Conservation (phyloP, 2,888 invertebrate genomes). For the Lepidochrysops patricia region DNA sequence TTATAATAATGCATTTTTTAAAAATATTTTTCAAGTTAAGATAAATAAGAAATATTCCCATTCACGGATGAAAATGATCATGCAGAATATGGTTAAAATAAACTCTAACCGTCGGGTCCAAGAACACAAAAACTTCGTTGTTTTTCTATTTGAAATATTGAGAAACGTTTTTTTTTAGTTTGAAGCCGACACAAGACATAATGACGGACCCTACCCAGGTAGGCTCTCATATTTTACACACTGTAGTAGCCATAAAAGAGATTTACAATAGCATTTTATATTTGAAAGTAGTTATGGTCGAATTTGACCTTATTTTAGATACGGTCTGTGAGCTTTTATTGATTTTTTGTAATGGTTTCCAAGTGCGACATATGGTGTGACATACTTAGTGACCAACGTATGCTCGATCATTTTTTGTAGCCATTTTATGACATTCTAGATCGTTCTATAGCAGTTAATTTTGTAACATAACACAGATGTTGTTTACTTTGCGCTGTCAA, state of each 20-base stretch:
- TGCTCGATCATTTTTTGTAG: slow-evolving; percentile 44
- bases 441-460: background rate
- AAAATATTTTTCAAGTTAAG: no score
- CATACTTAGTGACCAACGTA: slow-evolving; percentile 51
- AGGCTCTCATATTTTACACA: slow-evolving; percentile 69
- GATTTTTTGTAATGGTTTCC: slow-evolving; percentile 52
- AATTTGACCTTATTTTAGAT: slow-evolving; percentile 59
- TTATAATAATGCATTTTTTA: no score
- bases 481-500: background rate
- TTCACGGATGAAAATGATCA: background rate
- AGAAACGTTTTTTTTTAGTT: slow-evolving; percentile 47
- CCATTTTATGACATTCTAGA: slow-evolving; percentile 5
- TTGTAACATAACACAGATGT: background rate
- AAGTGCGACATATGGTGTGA: slow-evolving; percentile 63
- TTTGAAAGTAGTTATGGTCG: slow-evolving; percentile 60
- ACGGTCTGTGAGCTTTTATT: slow-evolving; percentile 51
- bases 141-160: slow-evolving; percentile 46
- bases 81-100: background rate
- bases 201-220: slow-evolving; percentile 70
- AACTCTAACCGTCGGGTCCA: slow-evolving; percentile 21
- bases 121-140: slow-evolving; percentile 40
- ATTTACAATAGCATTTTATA: slow-evolving; percentile 65
- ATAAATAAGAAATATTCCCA: background rate
- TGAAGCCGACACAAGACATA: slow-evolving; percentile 58
- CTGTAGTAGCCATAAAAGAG: slow-evolving; percentile 64